Base-by-base conservation (phyloP, 2,888 invertebrate genomes). In the Trypoxylon attenuatum region DNA sequence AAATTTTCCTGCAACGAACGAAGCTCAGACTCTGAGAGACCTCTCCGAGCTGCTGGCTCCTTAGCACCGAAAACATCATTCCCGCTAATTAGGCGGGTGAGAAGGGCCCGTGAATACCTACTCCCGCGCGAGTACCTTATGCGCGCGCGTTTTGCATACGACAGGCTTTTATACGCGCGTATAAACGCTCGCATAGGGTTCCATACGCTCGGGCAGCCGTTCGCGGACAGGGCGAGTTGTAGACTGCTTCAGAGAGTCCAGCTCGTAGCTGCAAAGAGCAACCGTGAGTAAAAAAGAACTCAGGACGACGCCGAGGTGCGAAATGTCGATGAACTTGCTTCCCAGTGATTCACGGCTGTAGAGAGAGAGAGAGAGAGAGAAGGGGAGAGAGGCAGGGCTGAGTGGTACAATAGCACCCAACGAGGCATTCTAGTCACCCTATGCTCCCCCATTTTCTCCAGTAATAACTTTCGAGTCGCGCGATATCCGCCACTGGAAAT, bases 101-200 rank as follows among this genome's bases (percentile, higher is more conserved):
- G n/a, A 73, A 77, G 78, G 76, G 61, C 66, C 67, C 70, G 70
- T 74, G 76, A 78, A 78, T 77, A 65, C 64, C 66, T 69, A 60
- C 59, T 59, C 59, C 27, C 46, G 62, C 50, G 29, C 50, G 29
- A 41, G 22, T 50, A 38, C 47, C 45, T 22, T 15, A 16, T 39
- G n/a, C n/a, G 2, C 16, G 10, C n/a, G n/a, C n/a, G n/a, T n/a
- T 43, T 58, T 59, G 55, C 23, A 18, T 65, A 67, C 54, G 57
- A 41, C 15, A 10, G 5, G 15, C 16, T n/a, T 29, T 8, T 43
- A 13, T 10, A 42, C 19, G 21, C 6, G 15, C 22, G 16, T 27
- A 21, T 8, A 45, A 33, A 25, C 39, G 43, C 47, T 16, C 13
- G 29, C 42, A 47, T 4, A 3, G n/a, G 29, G 8, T 13, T 10